Percentiles rank a stretch among this genome's conserved stretches.
These are phyloP conservation scores for Xiphias gladius DNA, from an alignment of 2,113 vertebrate genomes.

Conservation along the genomic window DNA sequence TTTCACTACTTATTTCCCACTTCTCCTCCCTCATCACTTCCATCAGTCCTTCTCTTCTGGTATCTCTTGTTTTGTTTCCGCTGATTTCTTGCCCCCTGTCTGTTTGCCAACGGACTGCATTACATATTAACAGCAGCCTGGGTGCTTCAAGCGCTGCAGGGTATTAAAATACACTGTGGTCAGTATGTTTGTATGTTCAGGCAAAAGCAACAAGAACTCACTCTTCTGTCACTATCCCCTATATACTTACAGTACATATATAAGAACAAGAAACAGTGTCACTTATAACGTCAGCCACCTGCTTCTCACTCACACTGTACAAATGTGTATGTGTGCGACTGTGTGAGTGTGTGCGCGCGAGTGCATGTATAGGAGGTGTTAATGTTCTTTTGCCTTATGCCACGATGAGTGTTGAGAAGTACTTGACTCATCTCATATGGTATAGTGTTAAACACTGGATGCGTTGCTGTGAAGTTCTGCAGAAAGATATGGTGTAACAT, in stretches of 20 bases:
- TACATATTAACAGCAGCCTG: slow-evolving; percentile 48
- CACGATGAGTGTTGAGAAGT: slow-evolving; percentile 32
- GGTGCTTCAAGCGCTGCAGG: slow-evolving; percentile 25
- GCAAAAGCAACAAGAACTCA: slow-evolving; percentile 23
- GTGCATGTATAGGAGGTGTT: slow-evolving; percentile 43
- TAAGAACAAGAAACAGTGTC: background rate
- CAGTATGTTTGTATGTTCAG: slow-evolving; percentile 15
- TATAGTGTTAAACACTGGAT: slow-evolving; percentile 37
- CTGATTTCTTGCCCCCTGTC: background rate
- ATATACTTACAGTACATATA: background rate
- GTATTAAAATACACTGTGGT: slow-evolving; percentile 44
- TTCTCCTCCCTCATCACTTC: slow-evolving; percentile 16
- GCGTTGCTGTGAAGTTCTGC: slow-evolving; percentile 2
- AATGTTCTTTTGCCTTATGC: slow-evolving; percentile 59
- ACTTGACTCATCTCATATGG: slow-evolving; percentile 34
- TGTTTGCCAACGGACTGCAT: slow-evolving; percentile 32
- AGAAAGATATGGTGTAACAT: background rate
- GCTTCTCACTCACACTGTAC: slow-evolving; percentile 13
- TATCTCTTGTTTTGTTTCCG: slow-evolving; percentile 24
- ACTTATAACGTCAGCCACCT: slow-evolving; percentile 36
- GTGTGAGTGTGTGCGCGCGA: background rate
- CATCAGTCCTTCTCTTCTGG: slow-evolving; percentile 25
- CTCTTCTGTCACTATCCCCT: background rate
- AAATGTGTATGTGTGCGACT: slow-evolving; percentile 11
- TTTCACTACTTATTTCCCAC: background rate